These are phyloP conservation scores for Sebastiscus tertius DNA, from an alignment of 2,797 vertebrate genomes.

Conservation along the genomic window DNA sequence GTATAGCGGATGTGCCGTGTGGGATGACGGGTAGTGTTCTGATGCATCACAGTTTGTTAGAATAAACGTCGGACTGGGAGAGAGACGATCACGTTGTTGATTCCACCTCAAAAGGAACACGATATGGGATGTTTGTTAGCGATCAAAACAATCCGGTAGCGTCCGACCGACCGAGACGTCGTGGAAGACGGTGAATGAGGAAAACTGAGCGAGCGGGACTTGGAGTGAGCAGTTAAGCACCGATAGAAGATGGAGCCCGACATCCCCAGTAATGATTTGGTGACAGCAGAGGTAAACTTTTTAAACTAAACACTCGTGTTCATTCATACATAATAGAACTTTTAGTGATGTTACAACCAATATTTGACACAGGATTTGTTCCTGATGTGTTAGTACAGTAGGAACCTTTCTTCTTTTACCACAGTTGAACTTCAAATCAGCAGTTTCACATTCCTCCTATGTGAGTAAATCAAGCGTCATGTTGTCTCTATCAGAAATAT, in stretches of 20 bases:
- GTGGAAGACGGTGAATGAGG: slow-evolving; percentile 6
- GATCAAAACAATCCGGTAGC: not conserved
- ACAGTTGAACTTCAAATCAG: not conserved
- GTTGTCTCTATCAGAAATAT: not conserved
- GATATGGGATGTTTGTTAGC: too few species aligned
- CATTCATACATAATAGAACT: not conserved
- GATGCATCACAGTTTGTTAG: slow-evolving; percentile 1
- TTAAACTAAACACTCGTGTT: not conserved
- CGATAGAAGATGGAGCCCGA: not conserved
- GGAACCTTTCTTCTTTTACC: not conserved
- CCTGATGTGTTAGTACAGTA: too few species aligned
- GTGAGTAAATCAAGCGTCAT: not conserved
- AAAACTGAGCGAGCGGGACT: not conserved
- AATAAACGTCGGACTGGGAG: not conserved
- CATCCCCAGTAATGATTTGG: not conserved
- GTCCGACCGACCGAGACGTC: not conserved
- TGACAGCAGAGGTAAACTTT: slow-evolving; percentile 23
- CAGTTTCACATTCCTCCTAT: not conserved
- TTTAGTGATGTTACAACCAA: not conserved
- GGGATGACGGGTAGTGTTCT: not conserved
- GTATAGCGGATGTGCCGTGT: not conserved
- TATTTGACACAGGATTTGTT: not conserved
- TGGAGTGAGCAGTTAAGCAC: not conserved
- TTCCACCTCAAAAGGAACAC: not conserved
- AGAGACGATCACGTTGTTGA: not conserved